Evolutionary conservation across 2,113 vertebrate species (phyloP), one percentile per base, ranked within the genome.

Genomic region (Anser brachyrhynchus): DNA sequence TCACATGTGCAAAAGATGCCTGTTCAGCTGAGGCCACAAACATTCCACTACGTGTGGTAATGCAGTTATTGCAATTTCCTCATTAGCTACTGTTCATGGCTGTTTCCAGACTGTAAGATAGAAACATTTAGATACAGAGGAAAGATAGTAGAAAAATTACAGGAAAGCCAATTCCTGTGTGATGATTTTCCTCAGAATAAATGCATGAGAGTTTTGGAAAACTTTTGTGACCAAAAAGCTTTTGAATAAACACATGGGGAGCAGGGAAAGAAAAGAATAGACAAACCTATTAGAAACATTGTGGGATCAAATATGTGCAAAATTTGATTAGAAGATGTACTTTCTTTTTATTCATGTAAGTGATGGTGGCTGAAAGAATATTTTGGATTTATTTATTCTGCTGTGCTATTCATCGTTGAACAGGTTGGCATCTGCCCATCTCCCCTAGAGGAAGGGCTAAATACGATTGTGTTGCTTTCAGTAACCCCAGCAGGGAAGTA

Each of bases 331-430:
- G 44, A 77, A 84, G 49, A 81, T 41, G 8, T 90, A 71, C 71
- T 51, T 0, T 19, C 3, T 28, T 77, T 41, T 71, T 22, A 41
- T 57, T 74, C 43, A 28, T 31, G 19, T 59, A 62, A 33, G 20
- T 23, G 23, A n/a, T 49, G 6, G 29, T 28, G 6, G 12, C 22
- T 86, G 25, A 87, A 89, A 87, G 37, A 64, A 31, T 72, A 67
- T 37, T 86, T 93, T 69, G 37, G 3, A 16, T 92, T 70, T 84
- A 75, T 94, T 95, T 93, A 37, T 83, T 88, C 75, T 92, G 6
- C 39, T 74, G 10, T 62, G 78, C 15, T 74, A 64, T 71, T 64
- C n/a, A 67, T 74, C 88, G 39, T 57, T 18, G 23, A 92, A 19
- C 9, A 74, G 29, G 43, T 6, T 90, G 88, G 83, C 83, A 93